A percentile compares a stretch with the other conserved stretches of the same genome.
Conservation (phyloP, 2,888 invertebrate species). For the Ditula angustiorana region DNA sequence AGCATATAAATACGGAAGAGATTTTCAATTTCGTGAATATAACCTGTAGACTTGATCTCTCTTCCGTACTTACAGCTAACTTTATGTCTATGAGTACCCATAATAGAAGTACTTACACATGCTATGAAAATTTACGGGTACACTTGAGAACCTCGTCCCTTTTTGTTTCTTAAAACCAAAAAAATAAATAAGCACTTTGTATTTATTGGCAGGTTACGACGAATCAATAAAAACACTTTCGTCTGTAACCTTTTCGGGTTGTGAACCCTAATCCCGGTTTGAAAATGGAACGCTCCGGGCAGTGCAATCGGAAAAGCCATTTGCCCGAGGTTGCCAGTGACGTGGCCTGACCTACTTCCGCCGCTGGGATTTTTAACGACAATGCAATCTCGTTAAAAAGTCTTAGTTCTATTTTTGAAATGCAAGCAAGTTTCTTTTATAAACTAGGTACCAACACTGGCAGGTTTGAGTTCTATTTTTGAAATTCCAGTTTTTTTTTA, state of each 20-base stretch:
- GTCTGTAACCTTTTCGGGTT: not conserved
- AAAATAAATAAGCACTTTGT: too few species aligned
- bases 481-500: not conserved
- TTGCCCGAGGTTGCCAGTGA: slow-evolving; percentile 53
- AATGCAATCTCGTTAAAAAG: slow-evolving; percentile 64
- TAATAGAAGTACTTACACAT: too few species aligned
- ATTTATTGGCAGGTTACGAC: not conserved
- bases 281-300: slow-evolving; percentile 47
- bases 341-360: slow-evolving; percentile 65
- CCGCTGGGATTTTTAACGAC: slow-evolving; percentile 52
- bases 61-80: too few species aligned
- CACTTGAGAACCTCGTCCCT: too few species aligned
- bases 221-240: not conserved
- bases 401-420: slow-evolving; percentile 32
- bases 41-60: too few species aligned
- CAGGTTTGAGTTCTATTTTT: slow-evolving; percentile 10
- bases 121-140: too few species aligned
- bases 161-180: too few species aligned
- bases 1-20: too few species aligned
- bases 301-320: slow-evolving; percentile 64
- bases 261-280: slow-evolving; percentile 36
- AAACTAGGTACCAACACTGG: not conserved
- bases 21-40: too few species aligned
- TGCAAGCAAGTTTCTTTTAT: not conserved
- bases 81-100: too few species aligned